Evolutionary conservation across 1,140 invertebrate species (phyloP), one percentile per base, ranked within the genome.

Genomic region (Intoshia linei): DNA sequence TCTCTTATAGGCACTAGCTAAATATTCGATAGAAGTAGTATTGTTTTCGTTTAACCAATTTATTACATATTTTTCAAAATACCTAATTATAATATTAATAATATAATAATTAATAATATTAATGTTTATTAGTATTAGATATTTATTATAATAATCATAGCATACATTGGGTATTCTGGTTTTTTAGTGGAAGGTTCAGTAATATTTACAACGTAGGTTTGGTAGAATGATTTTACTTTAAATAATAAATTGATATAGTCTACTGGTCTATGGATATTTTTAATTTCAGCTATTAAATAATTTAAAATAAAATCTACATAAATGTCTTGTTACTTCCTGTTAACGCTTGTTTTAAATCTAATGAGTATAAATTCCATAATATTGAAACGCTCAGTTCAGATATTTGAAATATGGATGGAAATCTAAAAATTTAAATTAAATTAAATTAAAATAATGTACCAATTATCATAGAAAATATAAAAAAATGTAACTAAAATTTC

Each of bases 61-160:
- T 83, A 99, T 93, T 0, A 98, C 90, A 60, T 95, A 98, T 2
- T 87, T 83, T 52, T 95, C 84, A 58, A 98, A 98, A 84, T 84
- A 98, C 42, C 66, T 69, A 44, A 29, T 52, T 44, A 37, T 38
- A 40, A 20, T 43, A 45, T 13, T 30, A 31, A 38, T 36, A 39
- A 36, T 6, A 29, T 2, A 10, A 42, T 21, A 17, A 13, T 23
- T 27, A 11, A 22, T 24, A 11, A 17, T 17, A n/a, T 18, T 20
- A 19, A 21, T 36, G 25, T 30, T 2, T 11, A 14, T 29, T 35
- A 19, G 36, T 20, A 27, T 18, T 5, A 36, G 13, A 4, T 39
- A 19, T 4, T 19, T 36, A 4, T 11, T 32, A 11, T 27, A n/a
- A n/a, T n/a, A 7, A 27, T 27, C 7, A 10, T 27, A 7, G n/a